Evolutionary conservation across 2,113 vertebrate species (phyloP).

Genomic region (Brachypodius melanocephalos): DNA sequence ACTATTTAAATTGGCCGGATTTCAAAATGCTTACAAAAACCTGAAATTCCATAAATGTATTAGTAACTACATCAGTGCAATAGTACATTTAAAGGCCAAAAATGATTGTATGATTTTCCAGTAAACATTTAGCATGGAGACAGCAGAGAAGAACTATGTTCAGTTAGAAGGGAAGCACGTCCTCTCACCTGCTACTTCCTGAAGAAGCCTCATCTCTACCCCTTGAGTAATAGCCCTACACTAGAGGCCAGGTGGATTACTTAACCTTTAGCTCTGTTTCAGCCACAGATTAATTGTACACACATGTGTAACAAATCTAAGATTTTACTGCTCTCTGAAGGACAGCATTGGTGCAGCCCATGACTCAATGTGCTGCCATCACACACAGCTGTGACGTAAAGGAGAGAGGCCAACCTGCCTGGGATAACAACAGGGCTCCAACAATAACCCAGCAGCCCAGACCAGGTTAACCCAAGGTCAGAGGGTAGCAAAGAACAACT

Average conservation of each 20-base stretch:
- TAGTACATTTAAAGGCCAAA: background rate
- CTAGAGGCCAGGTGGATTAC: background rate
- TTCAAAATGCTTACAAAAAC: background rate
- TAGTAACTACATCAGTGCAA: background rate
- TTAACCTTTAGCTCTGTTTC: background rate
- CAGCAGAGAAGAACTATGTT: background rate
- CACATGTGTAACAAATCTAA: background rate
- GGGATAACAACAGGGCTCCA: background rate
- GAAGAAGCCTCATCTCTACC: background rate
- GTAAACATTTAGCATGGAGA: background rate
- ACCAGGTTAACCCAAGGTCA: background rate
- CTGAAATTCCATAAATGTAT: background rate
- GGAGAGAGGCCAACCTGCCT: background rate
- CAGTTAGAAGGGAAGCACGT: background rate
- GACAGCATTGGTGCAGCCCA: rapidly evolving
- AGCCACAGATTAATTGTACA: background rate
- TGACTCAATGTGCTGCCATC: background rate
- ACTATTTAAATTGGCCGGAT: background rate
- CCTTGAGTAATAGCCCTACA: background rate
- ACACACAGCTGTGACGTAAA: background rate
- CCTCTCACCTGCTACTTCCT: background rate
- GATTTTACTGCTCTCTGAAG: background rate
- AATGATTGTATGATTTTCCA: background rate
- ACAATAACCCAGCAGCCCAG: background rate
- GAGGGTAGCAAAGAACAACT: background rate